phyloP scores from a whole-genome alignment of 2,888 invertebrate species.

The Brenthis ino region DNA sequence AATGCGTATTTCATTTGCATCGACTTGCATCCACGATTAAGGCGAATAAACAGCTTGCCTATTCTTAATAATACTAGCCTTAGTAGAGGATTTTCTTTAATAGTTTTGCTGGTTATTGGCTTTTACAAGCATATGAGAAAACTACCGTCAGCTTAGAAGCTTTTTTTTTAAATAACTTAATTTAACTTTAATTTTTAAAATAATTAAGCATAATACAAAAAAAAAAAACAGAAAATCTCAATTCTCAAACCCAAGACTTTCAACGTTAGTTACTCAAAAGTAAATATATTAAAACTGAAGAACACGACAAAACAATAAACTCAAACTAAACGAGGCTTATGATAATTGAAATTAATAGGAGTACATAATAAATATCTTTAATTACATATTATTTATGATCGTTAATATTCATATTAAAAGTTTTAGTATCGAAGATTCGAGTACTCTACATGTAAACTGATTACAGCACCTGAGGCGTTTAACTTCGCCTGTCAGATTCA shows the following conservation, averaged over 20 bases:
- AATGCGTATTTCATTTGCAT: conserved; percentile 32
- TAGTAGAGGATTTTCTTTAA: not conserved
- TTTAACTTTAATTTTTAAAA: no score
- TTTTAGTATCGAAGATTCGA: conserved; percentile 1
- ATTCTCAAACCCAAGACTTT: no score
- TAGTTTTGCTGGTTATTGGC: no score
- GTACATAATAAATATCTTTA: not conserved
- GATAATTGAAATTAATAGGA: conserved; percentile 8
- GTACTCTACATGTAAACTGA: conserved; percentile 2
- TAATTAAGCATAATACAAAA: no score
- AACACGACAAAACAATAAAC: not conserved
- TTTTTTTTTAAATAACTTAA: no score
- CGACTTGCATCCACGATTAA: conserved; percentile 29
- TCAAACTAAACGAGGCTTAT: not conserved
- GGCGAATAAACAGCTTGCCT: conserved; percentile 17
- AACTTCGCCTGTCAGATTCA: conserved; percentile 18
- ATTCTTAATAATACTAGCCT: conserved; percentile 19
- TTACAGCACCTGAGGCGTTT: conserved; percentile 3
- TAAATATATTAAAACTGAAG: not conserved
- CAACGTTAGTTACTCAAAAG: no score
- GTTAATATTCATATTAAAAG: conserved; percentile 8
- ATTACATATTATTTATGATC: conserved; percentile 5
- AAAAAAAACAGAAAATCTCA: no score
- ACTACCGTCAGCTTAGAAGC: no score
- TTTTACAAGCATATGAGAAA: no score